Conservation (phyloP, 1,140 invertebrate species). For the Cotesia glomerata region DNA sequence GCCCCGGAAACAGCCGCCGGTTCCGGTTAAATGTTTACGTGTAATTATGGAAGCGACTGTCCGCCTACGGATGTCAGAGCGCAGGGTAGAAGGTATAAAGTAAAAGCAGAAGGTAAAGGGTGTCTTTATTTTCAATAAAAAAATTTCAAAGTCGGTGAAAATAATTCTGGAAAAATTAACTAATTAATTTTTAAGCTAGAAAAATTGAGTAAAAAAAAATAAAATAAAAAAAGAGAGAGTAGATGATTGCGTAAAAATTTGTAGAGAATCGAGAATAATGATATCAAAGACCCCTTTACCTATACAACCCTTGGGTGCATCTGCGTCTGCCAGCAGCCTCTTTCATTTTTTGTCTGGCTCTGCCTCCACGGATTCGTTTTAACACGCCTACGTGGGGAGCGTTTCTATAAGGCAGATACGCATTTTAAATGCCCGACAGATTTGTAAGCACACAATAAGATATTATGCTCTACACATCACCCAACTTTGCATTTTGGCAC, state of each 20-base stretch:
- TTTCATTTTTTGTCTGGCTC: constrained; percentile 32
- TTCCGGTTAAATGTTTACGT: constrained; percentile 49
- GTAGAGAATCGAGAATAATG: constrained; percentile 41
- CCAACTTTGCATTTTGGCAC: constrained; percentile 5
- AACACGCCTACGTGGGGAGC: constrained; percentile 54
- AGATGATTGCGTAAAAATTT: neutral
- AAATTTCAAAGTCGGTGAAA: too few species aligned
- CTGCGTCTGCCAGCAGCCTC: constrained; percentile 40
- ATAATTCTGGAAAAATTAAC: neutral
- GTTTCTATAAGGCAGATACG: constrained; percentile 23
- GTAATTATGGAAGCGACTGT: constrained; percentile 35
- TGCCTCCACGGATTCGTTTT: constrained; percentile 49
- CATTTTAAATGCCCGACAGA: constrained; percentile 36
- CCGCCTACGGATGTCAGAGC: neutral
- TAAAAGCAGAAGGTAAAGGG: too few species aligned
- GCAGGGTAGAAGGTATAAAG: neutral
- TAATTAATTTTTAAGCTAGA: neutral
- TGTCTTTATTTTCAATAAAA: too few species aligned
- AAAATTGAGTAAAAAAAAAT: too few species aligned
- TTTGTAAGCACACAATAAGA: constrained; percentile 36
- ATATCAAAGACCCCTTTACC: constrained; percentile 47
- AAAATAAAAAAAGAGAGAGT: too few species aligned
- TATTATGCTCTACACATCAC: constrained; percentile 22
- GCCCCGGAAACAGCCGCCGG: constrained; percentile 45
- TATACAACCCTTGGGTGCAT: constrained; percentile 39